Conservation (phyloP, 2,888 invertebrate species). For the Synergus itoensis region DNA sequence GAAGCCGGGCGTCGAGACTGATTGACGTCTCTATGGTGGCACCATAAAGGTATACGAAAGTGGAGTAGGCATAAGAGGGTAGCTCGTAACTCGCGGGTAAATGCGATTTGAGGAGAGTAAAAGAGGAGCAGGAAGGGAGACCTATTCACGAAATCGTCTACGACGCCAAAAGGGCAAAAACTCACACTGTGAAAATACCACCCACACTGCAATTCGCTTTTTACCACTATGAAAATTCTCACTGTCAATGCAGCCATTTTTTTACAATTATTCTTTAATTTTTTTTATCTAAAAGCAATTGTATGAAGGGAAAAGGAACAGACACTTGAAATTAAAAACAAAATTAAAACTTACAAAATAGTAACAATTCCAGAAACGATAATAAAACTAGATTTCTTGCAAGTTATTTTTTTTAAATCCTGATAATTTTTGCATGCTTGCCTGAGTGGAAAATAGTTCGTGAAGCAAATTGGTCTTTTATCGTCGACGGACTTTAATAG, state of each 20-base stretch:
- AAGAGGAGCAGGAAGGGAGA: conserved; percentile 48
- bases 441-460: conserved; percentile 23
- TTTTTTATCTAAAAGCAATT: background rate
- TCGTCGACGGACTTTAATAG: conserved; percentile 32
- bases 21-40: conserved; percentile 74
- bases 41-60: conserved; percentile 69
- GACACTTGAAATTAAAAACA: too few species aligned
- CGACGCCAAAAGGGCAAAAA: conserved; percentile 60
- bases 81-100: conserved; percentile 71
- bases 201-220: conserved; percentile 64
- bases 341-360: too few species aligned
- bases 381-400: background rate
- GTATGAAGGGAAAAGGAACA: background rate
- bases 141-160: conserved; percentile 63
- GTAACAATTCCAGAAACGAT: background rate
- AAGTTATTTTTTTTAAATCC: background rate
- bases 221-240: conserved; percentile 36
- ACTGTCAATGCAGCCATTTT: conserved; percentile 43
- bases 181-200: conserved; percentile 70
- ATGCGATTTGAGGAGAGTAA: conserved; percentile 69
- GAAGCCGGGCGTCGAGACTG: conserved; percentile 67
- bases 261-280: background rate
- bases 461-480: conserved; percentile 31
- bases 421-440: conserved; percentile 1
- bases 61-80: conserved; percentile 65